Base-by-base conservation (phyloP, 2,888 invertebrate species). In the Mactromeris polynyma region DNA sequence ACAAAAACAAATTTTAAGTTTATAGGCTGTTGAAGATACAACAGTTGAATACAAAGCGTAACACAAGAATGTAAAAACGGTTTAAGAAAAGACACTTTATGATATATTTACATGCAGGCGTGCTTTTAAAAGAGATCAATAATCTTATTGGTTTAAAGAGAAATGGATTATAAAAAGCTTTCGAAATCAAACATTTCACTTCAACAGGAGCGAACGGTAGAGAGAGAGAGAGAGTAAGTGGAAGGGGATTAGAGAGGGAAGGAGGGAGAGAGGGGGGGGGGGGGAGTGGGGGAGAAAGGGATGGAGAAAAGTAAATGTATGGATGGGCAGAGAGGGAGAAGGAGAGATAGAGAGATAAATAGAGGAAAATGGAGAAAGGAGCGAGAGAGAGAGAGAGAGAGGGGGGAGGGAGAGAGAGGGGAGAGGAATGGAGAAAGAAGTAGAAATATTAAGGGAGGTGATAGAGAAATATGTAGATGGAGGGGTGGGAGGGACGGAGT, bases 101-200 rank as follows among this genome's bases (percentile, higher is more conserved):
- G 4, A 9, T 14, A 73, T 33, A 73, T 73, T 14, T 36, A 73
- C 73, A 73, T 19, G 73, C 36, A n/a, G 36, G 73, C 73, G 26
- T 4, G 73, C 31, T 73, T 73, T n/a, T 73, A 26, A 69, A 36
- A 17, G 9, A 17, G 73, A 73, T 73, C 73, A 26, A 73, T 73
- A 73, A 33, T 73, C 17, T 36, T 73, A 73, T 73, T 73, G 73
- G 73, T 73, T 73, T 73, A 17, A 33, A 33, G 73, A 17, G 73
- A 36, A 46, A 73, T 33, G 73, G 73, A 73, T 73, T 73, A 73
- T 73, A 3, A 33, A 73, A 33, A 73, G 73, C 17, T 73, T 36
- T 36, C 17, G 11, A 31, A 36, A 73, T 73, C 73, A 33, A 73
- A 73, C 36, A 31, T 26, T 64, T 26, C 73, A 73, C 36, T 73